Conservation (phyloP, 2,888 invertebrate species). For the Polydrusus pterygomalis region DNA sequence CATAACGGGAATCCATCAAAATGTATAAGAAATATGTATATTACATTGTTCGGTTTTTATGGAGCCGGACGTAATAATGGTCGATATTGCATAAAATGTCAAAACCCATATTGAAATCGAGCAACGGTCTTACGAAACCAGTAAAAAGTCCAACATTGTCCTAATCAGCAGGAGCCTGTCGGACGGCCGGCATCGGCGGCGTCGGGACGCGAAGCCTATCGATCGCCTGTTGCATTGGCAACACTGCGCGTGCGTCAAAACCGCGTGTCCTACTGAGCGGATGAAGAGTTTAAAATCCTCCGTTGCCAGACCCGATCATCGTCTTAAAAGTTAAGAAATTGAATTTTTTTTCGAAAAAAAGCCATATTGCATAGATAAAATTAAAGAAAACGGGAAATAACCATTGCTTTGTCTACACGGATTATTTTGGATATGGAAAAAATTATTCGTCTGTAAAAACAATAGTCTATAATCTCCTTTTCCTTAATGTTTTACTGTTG, state of each 20-base stretch:
- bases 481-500: too few species aligned
- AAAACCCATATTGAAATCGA: not conserved
- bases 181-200: constrained; percentile 50
- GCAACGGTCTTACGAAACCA: constrained; percentile 19
- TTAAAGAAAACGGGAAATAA: too few species aligned
- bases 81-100: not conserved
- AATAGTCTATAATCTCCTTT: too few species aligned
- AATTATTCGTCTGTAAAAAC: too few species aligned
- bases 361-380: too few species aligned
- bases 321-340: not conserved
- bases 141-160: constrained; percentile 38
- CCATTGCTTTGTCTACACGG: too few species aligned
- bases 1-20: too few species aligned
- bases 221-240: constrained; percentile 69
- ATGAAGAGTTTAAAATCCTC: constrained; percentile 46
- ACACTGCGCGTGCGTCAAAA: constrained; percentile 61
- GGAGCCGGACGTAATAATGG: too few species aligned
- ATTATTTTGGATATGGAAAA: too few species aligned
- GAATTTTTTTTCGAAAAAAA: too few species aligned
- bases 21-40: too few species aligned
- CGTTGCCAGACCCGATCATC: not conserved
- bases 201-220: constrained; percentile 45
- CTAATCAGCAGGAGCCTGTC: constrained; percentile 51
- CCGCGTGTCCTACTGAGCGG: constrained; percentile 66
- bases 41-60: too few species aligned